These are phyloP conservation scores for Silvanus unidentatus DNA, from an alignment of 2,888 invertebrate genomes.

Conservation along the genomic window DNA sequence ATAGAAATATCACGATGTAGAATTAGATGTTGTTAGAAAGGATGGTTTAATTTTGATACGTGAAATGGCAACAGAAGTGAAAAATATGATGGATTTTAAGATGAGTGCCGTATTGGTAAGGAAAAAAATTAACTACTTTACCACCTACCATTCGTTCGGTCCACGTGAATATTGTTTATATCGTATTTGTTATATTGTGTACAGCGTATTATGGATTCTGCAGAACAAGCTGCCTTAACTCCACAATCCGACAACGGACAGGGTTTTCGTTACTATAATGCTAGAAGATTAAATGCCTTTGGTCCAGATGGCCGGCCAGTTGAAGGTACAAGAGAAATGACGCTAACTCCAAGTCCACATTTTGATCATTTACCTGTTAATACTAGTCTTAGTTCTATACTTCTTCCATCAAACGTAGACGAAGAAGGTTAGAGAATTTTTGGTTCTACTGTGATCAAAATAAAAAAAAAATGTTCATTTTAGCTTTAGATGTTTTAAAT, in stretches of 20 bases:
- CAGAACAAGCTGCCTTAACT: slow-evolving; percentile 79
- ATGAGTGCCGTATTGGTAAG: slow-evolving; percentile 87
- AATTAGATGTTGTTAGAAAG: slow-evolving; percentile 72
- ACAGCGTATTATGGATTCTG: slow-evolving; percentile 87
- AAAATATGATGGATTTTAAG: slow-evolving; percentile 90
- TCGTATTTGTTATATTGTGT: slow-evolving; percentile 5
- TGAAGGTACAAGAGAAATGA: slow-evolving; percentile 64
- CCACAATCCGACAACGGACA: slow-evolving; percentile 48
- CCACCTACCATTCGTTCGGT: too few relatives aligned
- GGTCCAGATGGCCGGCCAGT: slow-evolving; percentile 68
- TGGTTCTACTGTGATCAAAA: neutral
- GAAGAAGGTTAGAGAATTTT: slow-evolving; percentile 53
- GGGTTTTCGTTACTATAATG: slow-evolving; percentile 66
- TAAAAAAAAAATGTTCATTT: slow-evolving; percentile 12
- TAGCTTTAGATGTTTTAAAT: slow-evolving; percentile 75
- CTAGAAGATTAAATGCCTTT: slow-evolving; percentile 74
- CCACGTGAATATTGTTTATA: slow-evolving; percentile 6
- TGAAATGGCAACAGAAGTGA: slow-evolving; percentile 84
- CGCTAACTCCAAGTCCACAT: slow-evolving; percentile 70
- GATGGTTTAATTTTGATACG: slow-evolving; percentile 80
- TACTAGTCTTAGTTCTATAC: slow-evolving; percentile 77
- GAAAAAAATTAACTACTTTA: neutral
- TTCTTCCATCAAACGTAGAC: slow-evolving; percentile 76
- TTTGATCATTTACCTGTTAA: slow-evolving; percentile 84
- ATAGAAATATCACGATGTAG: slow-evolving; percentile 76